Evolutionary conservation across 2,113 vertebrate species (phyloP).

Genomic region (Caracal caracal): DNA sequence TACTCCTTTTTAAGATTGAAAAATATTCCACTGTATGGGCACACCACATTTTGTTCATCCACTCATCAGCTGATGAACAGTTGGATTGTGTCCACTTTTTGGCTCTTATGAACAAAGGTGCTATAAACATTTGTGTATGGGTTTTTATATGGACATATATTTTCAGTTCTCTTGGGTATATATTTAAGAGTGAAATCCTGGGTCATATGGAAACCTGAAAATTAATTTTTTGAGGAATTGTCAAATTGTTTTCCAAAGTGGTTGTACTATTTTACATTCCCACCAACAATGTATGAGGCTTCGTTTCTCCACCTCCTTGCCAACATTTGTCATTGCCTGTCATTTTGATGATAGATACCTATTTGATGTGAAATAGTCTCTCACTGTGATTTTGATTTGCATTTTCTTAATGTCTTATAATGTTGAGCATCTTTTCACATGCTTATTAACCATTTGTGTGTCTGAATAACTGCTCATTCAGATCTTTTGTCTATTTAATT

Average conservation of each 20-base stretch:
- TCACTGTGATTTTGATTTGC: neutral
- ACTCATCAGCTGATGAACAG: neutral
- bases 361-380: neutral
- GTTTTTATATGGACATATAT: neutral
- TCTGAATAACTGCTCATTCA: neutral
- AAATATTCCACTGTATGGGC: neutral
- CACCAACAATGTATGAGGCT: neutral
- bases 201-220: neutral
- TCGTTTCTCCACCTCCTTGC: neutral
- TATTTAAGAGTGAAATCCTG: neutral
- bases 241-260: neutral
- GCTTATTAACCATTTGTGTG: neutral
- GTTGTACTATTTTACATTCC: neutral
- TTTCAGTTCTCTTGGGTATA: neutral
- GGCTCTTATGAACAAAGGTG: neutral
- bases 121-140: neutral
- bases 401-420: neutral
- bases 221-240: neutral
- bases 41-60: neutral
- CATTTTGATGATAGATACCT: neutral
- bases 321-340: neutral
- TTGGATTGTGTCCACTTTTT: neutral
- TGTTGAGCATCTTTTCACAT: neutral
- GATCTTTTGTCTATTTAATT: neutral
- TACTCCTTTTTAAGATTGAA: neutral